phyloP scores from a whole-genome alignment of 2,888 invertebrate genomes.

The Noctua janthe region DNA sequence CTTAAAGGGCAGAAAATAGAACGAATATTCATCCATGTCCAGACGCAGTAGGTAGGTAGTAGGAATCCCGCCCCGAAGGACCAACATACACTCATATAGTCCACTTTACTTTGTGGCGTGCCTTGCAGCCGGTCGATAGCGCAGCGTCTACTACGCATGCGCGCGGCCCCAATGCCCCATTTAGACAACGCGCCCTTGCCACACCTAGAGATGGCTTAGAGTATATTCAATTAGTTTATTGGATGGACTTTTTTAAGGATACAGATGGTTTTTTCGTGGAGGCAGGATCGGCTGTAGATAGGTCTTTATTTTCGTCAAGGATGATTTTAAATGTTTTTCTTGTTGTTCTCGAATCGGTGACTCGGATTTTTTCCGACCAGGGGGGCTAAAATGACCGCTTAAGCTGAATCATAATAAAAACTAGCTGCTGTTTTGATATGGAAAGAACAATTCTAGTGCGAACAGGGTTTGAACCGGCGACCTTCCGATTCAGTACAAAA shows the following conservation, averaged over 20 bases:
- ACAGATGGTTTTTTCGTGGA: neutral
- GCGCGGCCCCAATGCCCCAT: slow-evolving; percentile 54
- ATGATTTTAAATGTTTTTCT: too few species aligned
- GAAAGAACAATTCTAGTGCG: too few species aligned
- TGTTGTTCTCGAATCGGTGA: too few species aligned
- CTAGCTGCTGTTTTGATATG: too few species aligned
- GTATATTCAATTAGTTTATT: slow-evolving; percentile 43
- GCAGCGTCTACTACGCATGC: slow-evolving; percentile 53
- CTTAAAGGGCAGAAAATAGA: slow-evolving; percentile 1
- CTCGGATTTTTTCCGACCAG: too few species aligned
- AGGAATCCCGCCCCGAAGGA: neutral
- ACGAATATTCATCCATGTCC: slow-evolving; percentile 14
- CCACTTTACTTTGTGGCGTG: slow-evolving; percentile 8
- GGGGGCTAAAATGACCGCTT: too few species aligned
- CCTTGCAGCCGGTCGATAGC: slow-evolving; percentile 58
- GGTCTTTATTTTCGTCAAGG: neutral
- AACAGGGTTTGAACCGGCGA: too few species aligned
- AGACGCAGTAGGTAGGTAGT: slow-evolving; percentile 15
- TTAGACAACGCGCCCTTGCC: slow-evolving; percentile 49
- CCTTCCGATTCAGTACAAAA: too few species aligned
- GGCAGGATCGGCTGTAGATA: neutral
- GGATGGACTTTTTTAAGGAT: neutral
- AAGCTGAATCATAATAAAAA: too few species aligned
- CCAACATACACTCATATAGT: slow-evolving; percentile 26
- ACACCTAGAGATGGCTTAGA: slow-evolving; percentile 49